Evolutionary conservation across 2,113 vertebrate species (phyloP).

Genomic region (Paradoxurus hermaphroditus): DNA sequence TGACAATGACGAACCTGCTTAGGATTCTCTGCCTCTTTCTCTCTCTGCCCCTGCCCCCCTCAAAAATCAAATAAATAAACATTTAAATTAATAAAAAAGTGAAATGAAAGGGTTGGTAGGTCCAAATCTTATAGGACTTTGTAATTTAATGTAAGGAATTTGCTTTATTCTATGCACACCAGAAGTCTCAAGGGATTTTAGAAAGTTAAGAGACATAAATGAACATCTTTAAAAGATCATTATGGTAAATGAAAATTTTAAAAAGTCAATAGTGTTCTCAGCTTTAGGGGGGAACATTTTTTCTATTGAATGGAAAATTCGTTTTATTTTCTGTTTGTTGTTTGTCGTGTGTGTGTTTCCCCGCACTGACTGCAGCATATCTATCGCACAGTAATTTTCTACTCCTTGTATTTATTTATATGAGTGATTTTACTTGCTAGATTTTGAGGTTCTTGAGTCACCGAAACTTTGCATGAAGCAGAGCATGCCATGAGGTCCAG

Average conservation of each 20-base stretch:
- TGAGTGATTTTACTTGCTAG: neutral
- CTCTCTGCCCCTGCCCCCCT: too few relatives aligned
- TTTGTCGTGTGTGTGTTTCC: neutral
- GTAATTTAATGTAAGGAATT: neutral
- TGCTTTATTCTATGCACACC: neutral
- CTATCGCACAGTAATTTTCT: neutral
- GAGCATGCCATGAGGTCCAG: accelerated
- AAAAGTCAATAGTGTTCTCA: neutral
- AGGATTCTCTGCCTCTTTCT: too few relatives aligned
- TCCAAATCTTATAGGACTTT: neutral
- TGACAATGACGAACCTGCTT: too few relatives aligned
- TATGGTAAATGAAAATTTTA: neutral
- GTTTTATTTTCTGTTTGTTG: neutral
- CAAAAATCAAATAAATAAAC: too few relatives aligned
- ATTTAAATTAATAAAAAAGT: too few relatives aligned
- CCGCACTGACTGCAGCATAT: neutral
- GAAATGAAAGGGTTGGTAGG: neutral
- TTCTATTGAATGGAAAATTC: neutral
- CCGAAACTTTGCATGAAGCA: neutral
- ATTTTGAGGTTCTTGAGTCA: neutral
- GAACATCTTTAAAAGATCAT: neutral
- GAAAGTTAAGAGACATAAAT: neutral
- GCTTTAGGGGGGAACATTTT: neutral
- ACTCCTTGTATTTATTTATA: neutral
- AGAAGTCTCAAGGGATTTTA: neutral